Evolutionary conservation across 2,113 vertebrate species (phyloP).

Genomic region (Zosterops borbonicus): DNA sequence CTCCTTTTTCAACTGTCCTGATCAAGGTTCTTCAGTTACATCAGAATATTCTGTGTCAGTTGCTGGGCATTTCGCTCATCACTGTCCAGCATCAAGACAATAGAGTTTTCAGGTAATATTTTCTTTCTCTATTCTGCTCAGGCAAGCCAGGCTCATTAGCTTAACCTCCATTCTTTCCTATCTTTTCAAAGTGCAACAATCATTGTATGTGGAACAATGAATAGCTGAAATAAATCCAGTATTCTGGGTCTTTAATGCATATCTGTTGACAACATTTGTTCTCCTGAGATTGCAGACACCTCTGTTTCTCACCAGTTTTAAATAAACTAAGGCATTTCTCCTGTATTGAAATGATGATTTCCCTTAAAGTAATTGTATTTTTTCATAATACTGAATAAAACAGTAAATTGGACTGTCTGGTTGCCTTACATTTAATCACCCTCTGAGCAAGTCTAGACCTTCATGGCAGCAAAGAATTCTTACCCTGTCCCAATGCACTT

Average conservation of each 20-base stretch:
- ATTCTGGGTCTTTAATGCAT: background rate
- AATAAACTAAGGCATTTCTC: slow-evolving; percentile 15
- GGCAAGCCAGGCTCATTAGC: background rate
- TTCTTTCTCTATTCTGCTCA: background rate
- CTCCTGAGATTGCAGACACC: background rate
- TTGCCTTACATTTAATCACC: background rate
- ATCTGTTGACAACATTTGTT: background rate
- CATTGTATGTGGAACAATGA: background rate
- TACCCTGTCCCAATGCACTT: background rate
- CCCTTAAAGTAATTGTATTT: slow-evolving; percentile 34
- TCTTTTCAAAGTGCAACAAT: background rate
- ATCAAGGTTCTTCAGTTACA: background rate
- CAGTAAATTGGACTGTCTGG: background rate
- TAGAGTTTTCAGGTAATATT: background rate
- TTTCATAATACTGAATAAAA: slow-evolving; percentile 9
- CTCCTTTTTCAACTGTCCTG: background rate
- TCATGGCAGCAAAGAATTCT: background rate
- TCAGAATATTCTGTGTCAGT: background rate
- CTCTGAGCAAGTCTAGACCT: background rate
- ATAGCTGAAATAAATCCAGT: background rate
- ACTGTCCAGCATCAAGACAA: background rate
- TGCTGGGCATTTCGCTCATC: background rate
- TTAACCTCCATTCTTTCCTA: background rate
- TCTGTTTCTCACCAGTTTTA: background rate
- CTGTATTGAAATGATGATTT: background rate